phyloP scores from a whole-genome alignment of 2,888 invertebrate species.

The Fissipunctia ypsillon region DNA sequence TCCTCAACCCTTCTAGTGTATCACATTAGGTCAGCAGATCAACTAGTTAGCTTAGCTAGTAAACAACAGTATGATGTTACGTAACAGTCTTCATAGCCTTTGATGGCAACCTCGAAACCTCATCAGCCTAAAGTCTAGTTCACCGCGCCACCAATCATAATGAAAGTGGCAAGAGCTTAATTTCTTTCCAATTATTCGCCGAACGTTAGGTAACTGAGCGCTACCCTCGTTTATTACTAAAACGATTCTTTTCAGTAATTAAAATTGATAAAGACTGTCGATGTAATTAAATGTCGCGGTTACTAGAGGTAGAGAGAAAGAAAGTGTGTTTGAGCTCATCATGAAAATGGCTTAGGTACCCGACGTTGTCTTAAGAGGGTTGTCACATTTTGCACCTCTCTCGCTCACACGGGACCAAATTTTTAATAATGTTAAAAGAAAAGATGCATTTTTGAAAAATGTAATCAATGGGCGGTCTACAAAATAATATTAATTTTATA shows the following conservation, averaged over 20 bases:
- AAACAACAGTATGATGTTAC: too few relatives aligned
- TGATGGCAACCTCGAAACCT: not conserved
- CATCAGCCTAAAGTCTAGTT: not conserved
- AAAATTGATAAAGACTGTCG: slow-evolving; percentile 58
- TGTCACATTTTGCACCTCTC: too few relatives aligned
- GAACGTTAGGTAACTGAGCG: slow-evolving; percentile 30
- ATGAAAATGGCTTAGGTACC: not conserved
- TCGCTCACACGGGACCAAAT: too few relatives aligned
- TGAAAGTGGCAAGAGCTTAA: slow-evolving; percentile 42
- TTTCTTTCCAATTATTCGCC: slow-evolving; percentile 57
- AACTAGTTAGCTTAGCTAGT: too few relatives aligned
- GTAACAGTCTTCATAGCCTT: too few relatives aligned
- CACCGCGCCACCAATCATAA: slow-evolving; percentile 22
- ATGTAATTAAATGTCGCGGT: slow-evolving; percentile 5
- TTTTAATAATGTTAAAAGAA: too few relatives aligned
- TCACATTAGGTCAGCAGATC: too few relatives aligned
- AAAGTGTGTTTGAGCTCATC: not conserved
- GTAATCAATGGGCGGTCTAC: too few relatives aligned
- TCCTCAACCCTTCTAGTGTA: too few relatives aligned
- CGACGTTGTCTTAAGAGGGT: not conserved
- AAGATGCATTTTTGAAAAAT: too few relatives aligned
- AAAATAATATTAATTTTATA: too few relatives aligned
- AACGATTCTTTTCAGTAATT: slow-evolving; percentile 65
- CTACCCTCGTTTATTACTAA: slow-evolving; percentile 14
- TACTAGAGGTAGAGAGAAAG: too few relatives aligned